phyloP scores from a whole-genome alignment of 2,797 vertebrate genomes.

The Sylvia borin region DNA sequence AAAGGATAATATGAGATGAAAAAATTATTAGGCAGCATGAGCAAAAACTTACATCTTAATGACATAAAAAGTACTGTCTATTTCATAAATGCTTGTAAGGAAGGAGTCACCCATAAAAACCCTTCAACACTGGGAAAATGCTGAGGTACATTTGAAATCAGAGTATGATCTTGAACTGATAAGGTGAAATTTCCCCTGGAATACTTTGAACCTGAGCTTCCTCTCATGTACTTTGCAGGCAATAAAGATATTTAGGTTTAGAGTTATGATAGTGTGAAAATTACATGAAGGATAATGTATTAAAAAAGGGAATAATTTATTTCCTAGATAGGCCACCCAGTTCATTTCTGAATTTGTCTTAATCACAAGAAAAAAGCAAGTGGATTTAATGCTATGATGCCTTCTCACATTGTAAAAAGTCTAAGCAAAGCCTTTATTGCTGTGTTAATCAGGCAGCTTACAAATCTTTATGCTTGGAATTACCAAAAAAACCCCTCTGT shows the following conservation, averaged over 20 bases:
- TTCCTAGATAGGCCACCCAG: background rate
- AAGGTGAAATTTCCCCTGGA: background rate
- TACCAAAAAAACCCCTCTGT: background rate
- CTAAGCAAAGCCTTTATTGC: background rate
- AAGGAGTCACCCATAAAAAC: background rate
- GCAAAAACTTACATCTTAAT: background rate
- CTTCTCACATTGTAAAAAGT: background rate
- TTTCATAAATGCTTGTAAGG: background rate
- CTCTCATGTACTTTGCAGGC: background rate
- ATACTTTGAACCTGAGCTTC: background rate
- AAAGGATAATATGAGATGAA: background rate
- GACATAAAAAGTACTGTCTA: background rate
- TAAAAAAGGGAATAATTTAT: background rate
- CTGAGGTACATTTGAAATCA: background rate
- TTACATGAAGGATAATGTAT: background rate
- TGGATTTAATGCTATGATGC: background rate
- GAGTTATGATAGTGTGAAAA: background rate
- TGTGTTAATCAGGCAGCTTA: background rate
- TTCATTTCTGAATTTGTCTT: background rate
- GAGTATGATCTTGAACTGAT: background rate
- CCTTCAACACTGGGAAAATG: background rate
- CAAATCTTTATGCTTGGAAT: background rate
- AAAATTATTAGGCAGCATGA: background rate
- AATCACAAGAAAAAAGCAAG: background rate
- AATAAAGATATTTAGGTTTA: background rate